These are phyloP conservation scores for Aurelia coerulea DNA, from an alignment of 30 jellyfish, hydroid and myxozoan species.

Conservation along the genomic window DNA sequence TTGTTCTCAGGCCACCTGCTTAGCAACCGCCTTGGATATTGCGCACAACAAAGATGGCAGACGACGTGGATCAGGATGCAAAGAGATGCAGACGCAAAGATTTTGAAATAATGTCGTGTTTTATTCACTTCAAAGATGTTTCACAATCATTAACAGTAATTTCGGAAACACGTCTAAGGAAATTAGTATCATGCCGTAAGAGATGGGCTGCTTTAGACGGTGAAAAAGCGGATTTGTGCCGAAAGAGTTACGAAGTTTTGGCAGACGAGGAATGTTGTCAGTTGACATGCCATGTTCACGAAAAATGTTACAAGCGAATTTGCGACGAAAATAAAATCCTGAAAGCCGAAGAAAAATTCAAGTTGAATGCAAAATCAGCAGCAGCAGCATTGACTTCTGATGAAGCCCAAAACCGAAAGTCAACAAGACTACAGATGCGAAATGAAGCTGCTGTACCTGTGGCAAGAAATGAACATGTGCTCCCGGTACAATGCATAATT, in stretches of 20 bases:
- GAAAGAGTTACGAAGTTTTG: constrained; percentile 24
- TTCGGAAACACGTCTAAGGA: constrained; percentile 19
- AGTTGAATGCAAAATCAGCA: too few relatives aligned
- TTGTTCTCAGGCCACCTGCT: constrained; percentile 38
- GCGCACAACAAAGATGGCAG: constrained; percentile 43
- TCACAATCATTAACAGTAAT: neutral
- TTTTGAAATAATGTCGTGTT: constrained; percentile 13
- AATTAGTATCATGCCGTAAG: constrained; percentile 26
- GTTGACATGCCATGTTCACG: too few relatives aligned
- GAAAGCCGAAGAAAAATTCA: too few relatives aligned
- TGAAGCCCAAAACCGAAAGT: too few relatives aligned
- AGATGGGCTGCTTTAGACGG: constrained; percentile 36
- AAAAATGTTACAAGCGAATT: too few relatives aligned
- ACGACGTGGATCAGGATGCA: constrained; percentile 31
- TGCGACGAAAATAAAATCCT: too few relatives aligned
- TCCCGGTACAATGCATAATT: constrained; percentile 20
- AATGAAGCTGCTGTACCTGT: neutral
- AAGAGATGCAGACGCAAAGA: constrained; percentile 22
- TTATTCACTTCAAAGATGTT: constrained; percentile 11
- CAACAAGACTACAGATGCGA: too few relatives aligned
- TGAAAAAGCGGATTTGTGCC: constrained; percentile 4
- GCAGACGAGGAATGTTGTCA: constrained; percentile 15
- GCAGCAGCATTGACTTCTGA: too few relatives aligned
- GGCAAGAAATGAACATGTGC: constrained; percentile 33
- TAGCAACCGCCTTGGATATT: constrained; percentile 35